Percentiles rank a stretch among this genome's conserved stretches.
phyloP scores from a whole-genome alignment of 2,797 vertebrate species.

The Momotus momota region DNA sequence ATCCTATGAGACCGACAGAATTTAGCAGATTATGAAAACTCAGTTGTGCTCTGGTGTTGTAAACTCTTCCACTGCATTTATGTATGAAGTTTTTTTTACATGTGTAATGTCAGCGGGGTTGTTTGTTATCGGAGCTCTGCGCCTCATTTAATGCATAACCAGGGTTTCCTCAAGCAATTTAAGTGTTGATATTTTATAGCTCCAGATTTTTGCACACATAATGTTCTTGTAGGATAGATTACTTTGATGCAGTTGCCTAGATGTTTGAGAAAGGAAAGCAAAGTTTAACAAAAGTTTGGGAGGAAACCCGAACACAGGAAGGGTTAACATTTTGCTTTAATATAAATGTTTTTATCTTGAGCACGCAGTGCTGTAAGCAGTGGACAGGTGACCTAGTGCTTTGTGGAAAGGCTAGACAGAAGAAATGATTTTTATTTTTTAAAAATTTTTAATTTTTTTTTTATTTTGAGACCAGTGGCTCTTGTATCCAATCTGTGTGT shows the following conservation, averaged over 20 bases:
- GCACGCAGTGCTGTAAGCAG: background rate
- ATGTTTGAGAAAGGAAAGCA: background rate
- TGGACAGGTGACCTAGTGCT: background rate
- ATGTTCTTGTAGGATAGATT: background rate
- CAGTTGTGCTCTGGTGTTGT: background rate
- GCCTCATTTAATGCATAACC: background rate
- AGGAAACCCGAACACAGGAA: background rate
- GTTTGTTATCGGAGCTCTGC: background rate
- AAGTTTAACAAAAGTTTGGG: too few species aligned
- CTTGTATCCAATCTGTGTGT: background rate
- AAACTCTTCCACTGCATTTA: background rate
- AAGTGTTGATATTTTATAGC: background rate
- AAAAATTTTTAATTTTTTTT: background rate
- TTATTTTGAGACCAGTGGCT: background rate
- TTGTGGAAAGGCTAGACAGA: background rate
- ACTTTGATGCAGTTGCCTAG: background rate
- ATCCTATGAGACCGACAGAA: background rate
- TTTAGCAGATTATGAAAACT: background rate
- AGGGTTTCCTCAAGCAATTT: background rate
- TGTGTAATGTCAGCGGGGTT: rapidly evolving
- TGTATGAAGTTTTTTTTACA: background rate
- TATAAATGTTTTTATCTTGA: background rate
- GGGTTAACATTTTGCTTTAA: background rate
- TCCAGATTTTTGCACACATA: background rate
- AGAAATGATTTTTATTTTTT: too few species aligned